Evolutionary conservation across 2,797 vertebrate species (phyloP).

Genomic region (Paramormyrops hopkinsi): DNA sequence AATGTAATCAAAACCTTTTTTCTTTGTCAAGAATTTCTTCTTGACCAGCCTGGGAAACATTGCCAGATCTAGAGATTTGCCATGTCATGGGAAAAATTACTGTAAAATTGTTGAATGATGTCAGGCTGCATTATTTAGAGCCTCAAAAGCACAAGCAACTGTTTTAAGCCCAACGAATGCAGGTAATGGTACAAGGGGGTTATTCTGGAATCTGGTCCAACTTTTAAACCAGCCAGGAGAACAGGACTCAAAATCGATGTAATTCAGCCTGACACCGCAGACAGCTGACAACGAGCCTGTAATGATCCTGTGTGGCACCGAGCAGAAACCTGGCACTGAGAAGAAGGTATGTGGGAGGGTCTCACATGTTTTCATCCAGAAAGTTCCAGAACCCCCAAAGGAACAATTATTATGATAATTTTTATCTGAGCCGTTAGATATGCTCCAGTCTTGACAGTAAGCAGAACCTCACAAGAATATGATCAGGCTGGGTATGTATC

Average conservation of each 20-base stretch:
- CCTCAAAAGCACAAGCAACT: background rate
- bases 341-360: background rate
- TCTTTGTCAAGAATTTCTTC: background rate
- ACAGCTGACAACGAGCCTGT: background rate
- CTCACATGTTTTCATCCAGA: background rate
- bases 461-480: background rate
- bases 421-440: background rate
- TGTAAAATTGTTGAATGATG: background rate
- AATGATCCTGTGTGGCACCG: background rate
- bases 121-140: background rate
- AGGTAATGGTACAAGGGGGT: background rate
- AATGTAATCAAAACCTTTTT: background rate
- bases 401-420: background rate
- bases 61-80: background rate
- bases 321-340: slow-evolving; percentile 12
- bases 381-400: background rate
- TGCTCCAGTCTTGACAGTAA: background rate
- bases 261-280: background rate
- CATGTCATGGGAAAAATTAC: background rate
- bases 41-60: background rate
- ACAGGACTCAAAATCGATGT: background rate
- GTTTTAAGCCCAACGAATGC: background rate
- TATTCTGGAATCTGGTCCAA: slow-evolving; percentile 1
- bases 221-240: slow-evolving; percentile 4
- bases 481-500: background rate